Conservation (phyloP, 2,888 invertebrate genomes). For the Lochmaea capreae region DNA sequence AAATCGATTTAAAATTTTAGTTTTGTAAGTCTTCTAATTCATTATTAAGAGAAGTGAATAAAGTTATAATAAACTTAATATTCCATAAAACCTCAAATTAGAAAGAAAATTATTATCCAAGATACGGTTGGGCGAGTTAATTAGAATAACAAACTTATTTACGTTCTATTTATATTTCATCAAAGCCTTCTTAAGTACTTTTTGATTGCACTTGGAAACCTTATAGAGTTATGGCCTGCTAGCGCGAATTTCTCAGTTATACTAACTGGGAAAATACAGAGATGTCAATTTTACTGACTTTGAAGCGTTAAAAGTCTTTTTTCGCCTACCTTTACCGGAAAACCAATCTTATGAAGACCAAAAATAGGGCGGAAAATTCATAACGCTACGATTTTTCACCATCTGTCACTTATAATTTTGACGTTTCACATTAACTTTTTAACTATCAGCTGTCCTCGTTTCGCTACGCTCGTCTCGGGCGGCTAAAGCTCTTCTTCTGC, state of each 20-base stretch:
- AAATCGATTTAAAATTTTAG: neutral
- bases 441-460: no score
- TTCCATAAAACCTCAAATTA: neutral
- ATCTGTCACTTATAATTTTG: no score
- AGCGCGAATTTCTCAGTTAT: neutral
- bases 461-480: no score
- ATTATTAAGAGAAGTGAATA: neutral
- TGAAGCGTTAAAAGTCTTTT: neutral
- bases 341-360: no score
- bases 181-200: slow-evolving; percentile 1
- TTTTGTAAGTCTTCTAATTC: neutral
- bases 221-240: neutral
- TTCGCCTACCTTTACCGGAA: no score
- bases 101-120: slow-evolving; percentile 2
- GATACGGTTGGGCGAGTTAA: neutral
- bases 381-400: no score
- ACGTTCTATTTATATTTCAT: slow-evolving; percentile 7
- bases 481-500: no score
- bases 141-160: slow-evolving; percentile 1
- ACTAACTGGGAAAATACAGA: neutral
- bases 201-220: neutral
- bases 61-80: slow-evolving; percentile 12
- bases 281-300: neutral
- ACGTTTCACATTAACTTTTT: no score
- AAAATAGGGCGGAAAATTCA: no score